Percentiles rank a stretch among this genome's conserved stretches.
phyloP scores from a whole-genome alignment of 2,113 vertebrate genomes.

The Oreochromis tanganicae region DNA sequence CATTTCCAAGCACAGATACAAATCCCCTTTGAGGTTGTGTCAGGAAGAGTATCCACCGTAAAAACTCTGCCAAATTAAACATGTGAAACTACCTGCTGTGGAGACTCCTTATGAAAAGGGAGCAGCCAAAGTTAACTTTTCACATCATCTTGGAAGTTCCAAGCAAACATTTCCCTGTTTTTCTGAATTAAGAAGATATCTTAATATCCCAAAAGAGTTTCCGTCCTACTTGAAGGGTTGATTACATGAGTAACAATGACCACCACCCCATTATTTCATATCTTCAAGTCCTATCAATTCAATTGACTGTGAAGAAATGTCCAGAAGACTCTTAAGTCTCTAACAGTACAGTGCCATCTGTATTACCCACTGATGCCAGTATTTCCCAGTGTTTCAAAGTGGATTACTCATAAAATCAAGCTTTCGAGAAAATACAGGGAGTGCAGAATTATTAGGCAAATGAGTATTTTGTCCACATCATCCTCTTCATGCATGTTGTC shows the following conservation, averaged over 20 bases:
- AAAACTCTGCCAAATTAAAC: background rate
- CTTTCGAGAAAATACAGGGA: background rate
- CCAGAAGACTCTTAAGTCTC: background rate
- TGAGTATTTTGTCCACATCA: too few species aligned
- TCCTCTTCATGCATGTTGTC: too few species aligned
- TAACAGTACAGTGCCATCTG: background rate
- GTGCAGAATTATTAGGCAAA: too few species aligned
- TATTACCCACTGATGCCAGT: background rate
- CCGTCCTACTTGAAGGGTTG: background rate
- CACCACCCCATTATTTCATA: background rate
- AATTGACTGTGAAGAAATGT: background rate
- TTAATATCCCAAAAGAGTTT: background rate
- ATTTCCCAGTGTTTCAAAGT: background rate
- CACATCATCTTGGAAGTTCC: background rate
- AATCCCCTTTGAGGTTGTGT: background rate
- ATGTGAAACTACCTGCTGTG: background rate
- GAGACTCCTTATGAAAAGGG: background rate
- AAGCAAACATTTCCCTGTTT: background rate
- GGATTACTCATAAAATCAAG: background rate
- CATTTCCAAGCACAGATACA: background rate
- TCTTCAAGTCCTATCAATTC: background rate
- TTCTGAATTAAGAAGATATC: background rate
- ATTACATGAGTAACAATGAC: background rate
- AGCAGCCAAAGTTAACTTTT: background rate
- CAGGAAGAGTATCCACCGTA: background rate